These are phyloP conservation scores for Panopea generosa DNA, from an alignment of 2,888 invertebrate species.

Conservation along the genomic window DNA sequence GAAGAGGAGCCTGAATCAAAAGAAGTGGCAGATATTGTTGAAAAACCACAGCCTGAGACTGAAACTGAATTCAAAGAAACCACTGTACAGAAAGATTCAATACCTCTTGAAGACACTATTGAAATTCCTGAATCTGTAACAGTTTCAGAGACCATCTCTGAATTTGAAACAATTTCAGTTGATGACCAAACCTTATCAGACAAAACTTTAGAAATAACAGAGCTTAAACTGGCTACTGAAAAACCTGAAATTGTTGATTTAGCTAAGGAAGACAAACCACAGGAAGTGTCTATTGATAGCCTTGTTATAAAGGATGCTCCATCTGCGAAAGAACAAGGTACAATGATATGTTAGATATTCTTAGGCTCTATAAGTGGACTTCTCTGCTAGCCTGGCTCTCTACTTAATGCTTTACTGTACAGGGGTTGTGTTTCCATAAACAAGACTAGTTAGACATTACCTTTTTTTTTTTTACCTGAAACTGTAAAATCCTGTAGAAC, in stretches of 20 bases:
- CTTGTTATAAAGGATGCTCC: constrained; percentile 1
- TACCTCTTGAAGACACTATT: background rate
- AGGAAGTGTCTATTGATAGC: constrained; percentile 8
- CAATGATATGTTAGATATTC: background rate
- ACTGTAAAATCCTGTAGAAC: no score
- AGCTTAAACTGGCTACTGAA: constrained; percentile 5
- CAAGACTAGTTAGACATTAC: no score
- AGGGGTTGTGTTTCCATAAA: no score
- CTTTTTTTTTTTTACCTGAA: no score
- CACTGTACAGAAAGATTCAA: constrained; percentile 13
- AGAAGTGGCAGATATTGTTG: background rate
- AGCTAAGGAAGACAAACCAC: constrained; percentile 23
- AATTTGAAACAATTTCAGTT: no score
- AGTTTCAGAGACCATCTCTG: no score
- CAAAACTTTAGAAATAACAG: constrained; percentile 4
- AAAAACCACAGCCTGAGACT: background rate
- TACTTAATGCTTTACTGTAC: background rate
- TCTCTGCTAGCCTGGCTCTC: constrained; percentile 14
- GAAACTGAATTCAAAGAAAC: constrained; percentile 15
- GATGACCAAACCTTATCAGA: constrained; percentile 3
- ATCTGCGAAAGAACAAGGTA: background rate
- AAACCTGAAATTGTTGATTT: background rate
- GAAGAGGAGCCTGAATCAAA: constrained; percentile 9
- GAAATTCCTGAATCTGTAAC: background rate
- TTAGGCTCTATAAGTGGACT: constrained; percentile 2